A percentile compares a stretch with the other conserved stretches of the same genome.
Evolutionary conservation across 64 coral and sea anemone species (phyloP).

Genomic region (Stichodactyla helianthus): DNA sequence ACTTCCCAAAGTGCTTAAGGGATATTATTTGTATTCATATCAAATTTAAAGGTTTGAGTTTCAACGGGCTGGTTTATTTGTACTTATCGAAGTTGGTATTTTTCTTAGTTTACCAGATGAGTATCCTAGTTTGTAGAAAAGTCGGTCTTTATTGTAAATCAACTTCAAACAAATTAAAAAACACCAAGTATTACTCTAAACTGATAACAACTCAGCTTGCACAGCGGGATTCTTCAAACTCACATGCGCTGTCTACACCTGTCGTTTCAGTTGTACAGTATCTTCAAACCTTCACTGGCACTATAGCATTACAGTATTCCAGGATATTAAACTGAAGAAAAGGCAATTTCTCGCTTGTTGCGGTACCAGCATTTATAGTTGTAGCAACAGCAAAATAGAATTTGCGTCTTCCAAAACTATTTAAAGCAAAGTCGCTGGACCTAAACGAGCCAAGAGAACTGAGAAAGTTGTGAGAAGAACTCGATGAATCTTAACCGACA

Average conservation of each 20-base stretch:
- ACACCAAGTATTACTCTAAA: constrained; percentile 25
- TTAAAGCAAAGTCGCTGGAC: too few species aligned
- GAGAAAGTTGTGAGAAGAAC: too few species aligned
- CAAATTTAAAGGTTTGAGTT: not conserved
- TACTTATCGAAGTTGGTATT: constrained; percentile 5
- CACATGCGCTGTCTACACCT: constrained; percentile 11
- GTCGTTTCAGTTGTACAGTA: not conserved
- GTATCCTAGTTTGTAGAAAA: constrained; percentile 34
- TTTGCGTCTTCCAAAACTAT: too few species aligned
- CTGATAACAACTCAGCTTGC: constrained; percentile 19
- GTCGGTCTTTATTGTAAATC: constrained; percentile 50
- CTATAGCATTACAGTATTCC: not conserved
- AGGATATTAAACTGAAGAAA: too few species aligned
- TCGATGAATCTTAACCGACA: too few species aligned
- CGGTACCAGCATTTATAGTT: too few species aligned
- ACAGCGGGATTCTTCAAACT: constrained; percentile 12
- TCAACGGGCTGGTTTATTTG: not conserved
- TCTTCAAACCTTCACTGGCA: not conserved
- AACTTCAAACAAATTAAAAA: constrained; percentile 74
- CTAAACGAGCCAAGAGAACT: too few species aligned
- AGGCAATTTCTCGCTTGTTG: too few species aligned
- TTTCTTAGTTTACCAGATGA: constrained; percentile 21
- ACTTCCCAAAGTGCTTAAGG: not conserved
- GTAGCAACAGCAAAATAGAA: too few species aligned
- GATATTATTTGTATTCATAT: constrained; percentile 2